Evolutionary conservation across 2,888 invertebrate species (phyloP).

Genomic region (Automeris io): DNA sequence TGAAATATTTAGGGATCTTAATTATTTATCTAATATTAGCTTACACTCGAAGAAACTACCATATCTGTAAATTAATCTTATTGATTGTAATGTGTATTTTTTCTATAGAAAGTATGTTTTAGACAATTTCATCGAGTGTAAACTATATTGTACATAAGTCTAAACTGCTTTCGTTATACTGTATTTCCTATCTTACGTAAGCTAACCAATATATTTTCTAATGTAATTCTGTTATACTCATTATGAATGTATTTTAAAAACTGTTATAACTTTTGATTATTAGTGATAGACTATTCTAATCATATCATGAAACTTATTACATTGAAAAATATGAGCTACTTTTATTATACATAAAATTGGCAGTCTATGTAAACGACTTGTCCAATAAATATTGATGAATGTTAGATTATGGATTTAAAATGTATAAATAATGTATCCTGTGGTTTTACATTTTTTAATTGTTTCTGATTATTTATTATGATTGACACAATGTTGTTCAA

Average conservation of each 20-base stretch:
- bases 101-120: too few species aligned
- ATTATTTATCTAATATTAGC: too few species aligned
- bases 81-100: too few species aligned
- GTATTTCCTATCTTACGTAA: too few species aligned
- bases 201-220: too few species aligned
- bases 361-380: slow-evolving; percentile 15
- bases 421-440: slow-evolving; percentile 1
- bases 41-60: too few species aligned
- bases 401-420: background rate
- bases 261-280: slow-evolving; percentile 10
- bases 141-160: too few species aligned
- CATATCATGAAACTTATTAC: slow-evolving; percentile 27
- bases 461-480: slow-evolving; percentile 1
- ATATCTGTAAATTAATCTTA: too few species aligned
- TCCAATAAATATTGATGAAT: slow-evolving; percentile 10
- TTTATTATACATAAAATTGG: slow-evolving; percentile 11
- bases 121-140: too few species aligned
- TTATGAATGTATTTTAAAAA: too few species aligned
- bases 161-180: too few species aligned
- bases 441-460: slow-evolving; percentile 5
- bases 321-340: slow-evolving; percentile 17
- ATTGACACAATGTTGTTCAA: slow-evolving; percentile 8
- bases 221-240: too few species aligned
- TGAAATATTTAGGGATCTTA: background rate
- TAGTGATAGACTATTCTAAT: slow-evolving; percentile 20